Evolutionary conservation across 2,797 vertebrate genomes (phyloP).

Genomic region (Myotis planiceps): DNA sequence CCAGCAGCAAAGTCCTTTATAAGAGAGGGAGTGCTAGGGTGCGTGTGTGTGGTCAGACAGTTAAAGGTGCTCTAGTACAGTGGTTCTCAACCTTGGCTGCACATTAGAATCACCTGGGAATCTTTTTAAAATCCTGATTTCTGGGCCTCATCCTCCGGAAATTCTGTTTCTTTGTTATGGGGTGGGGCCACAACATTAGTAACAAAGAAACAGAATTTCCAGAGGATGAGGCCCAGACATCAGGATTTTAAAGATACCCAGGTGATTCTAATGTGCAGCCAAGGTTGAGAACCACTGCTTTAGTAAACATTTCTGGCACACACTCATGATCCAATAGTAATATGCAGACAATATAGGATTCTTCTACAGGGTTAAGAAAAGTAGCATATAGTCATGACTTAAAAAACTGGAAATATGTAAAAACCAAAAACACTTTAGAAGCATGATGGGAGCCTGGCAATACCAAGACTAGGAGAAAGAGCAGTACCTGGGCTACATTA

Average conservation of each 20-base stretch:
- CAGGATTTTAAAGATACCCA: no score
- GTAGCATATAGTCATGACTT: not conserved
- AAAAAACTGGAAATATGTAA: conserved; percentile 36
- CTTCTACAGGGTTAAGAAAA: not conserved
- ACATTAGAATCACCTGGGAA: no score
- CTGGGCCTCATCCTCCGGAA: no score
- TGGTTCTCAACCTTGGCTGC: no score
- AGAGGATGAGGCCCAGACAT: no score
- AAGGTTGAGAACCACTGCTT: not conserved
- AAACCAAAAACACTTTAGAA: not conserved
- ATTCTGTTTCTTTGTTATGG: no score
- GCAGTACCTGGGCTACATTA: no score
- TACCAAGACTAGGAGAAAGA: not conserved
- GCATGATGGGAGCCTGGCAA: not conserved
- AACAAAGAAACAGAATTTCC: no score
- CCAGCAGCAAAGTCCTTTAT: not conserved
- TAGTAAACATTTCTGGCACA: conserved; percentile 13
- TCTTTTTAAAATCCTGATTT: no score
- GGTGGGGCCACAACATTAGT: no score
- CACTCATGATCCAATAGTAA: not conserved
- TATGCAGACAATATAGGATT: not conserved
- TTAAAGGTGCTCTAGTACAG: not conserved
- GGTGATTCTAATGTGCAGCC: no score
- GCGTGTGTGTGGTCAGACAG: not conserved
- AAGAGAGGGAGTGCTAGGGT: not conserved